Conservation (phyloP, 2,888 invertebrate genomes). For the Allacma fusca region DNA sequence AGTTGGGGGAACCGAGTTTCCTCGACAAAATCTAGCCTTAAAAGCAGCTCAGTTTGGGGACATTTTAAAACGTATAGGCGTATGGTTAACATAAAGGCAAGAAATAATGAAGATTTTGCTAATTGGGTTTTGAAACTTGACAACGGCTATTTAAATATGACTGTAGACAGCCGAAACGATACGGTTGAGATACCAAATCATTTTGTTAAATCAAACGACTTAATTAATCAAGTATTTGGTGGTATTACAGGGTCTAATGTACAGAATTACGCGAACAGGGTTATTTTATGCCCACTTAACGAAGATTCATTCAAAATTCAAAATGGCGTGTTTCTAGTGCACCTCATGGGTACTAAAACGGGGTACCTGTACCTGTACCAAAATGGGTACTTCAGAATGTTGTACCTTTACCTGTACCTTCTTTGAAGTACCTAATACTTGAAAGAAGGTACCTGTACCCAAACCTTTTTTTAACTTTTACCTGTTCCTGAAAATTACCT, state of each 20-base stretch:
- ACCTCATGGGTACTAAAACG: too few relatives aligned
- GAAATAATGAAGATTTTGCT: not conserved
- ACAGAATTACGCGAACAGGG: not conserved
- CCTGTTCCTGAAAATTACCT: too few relatives aligned
- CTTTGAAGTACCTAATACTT: too few relatives aligned
- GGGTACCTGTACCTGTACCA: too few relatives aligned
- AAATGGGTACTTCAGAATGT: too few relatives aligned
- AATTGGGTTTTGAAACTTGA: conserved; percentile 40
- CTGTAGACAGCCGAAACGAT: not conserved
- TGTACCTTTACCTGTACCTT: too few relatives aligned
- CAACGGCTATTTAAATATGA: not conserved
- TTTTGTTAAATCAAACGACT: not conserved
- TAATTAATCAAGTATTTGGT: conserved; percentile 6
- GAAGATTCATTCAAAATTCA: too few relatives aligned
- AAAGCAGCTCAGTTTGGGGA: conserved; percentile 47
- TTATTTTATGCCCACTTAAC: conserved; percentile 39
- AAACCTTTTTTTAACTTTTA: too few relatives aligned
- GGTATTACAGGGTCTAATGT: too few relatives aligned
- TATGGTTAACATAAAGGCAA: conserved; percentile 47
- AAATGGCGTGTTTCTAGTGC: too few relatives aligned
- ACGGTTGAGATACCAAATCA: conserved; percentile 9
- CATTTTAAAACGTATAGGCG: too few relatives aligned
- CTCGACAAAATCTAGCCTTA: conserved; percentile 43
- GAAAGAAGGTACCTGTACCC: too few relatives aligned
- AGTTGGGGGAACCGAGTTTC: conserved; percentile 24